These are phyloP conservation scores for Pseudococcus jackbeardsleyi DNA, from an alignment of 2,888 invertebrate species.

Conservation along the genomic window DNA sequence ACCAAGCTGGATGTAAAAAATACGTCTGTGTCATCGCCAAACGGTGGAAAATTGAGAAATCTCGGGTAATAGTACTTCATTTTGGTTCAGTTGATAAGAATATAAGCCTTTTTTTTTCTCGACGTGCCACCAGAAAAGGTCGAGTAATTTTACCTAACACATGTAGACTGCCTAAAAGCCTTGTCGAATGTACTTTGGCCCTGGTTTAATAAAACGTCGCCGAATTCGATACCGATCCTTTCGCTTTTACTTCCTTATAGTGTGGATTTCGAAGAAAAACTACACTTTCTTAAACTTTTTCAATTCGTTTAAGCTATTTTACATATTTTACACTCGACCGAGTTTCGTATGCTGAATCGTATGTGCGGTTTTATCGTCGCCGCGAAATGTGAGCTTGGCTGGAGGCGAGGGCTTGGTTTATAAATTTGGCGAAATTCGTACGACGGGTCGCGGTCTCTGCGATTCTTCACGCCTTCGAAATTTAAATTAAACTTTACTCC, in stretches of 20 bases:
- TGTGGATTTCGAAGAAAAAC: neutral
- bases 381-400: slow-evolving; percentile 4
- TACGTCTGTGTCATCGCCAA: neutral
- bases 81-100: slow-evolving; percentile 29
- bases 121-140: neutral
- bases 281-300: slow-evolving; percentile 9
- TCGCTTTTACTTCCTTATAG: neutral
- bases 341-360: neutral
- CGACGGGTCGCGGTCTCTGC: neutral
- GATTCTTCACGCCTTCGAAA: neutral
- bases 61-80: slow-evolving; percentile 12
- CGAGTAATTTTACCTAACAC: slow-evolving; percentile 26
- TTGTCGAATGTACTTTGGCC: neutral
- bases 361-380: neutral
- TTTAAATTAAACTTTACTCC: slow-evolving; percentile 25
- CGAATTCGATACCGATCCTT: neutral
- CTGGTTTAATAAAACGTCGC: neutral
- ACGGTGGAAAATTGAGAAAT: slow-evolving; percentile 43
- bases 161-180: slow-evolving; percentile 4
- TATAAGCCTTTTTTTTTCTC: slow-evolving; percentile 15
- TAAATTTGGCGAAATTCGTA: neutral
- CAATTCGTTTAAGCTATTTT: slow-evolving; percentile 38
- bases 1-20: neutral
- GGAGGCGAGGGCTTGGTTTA: no score
- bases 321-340: slow-evolving; percentile 28